These are phyloP conservation scores for Leptoclinus maculatus DNA, from an alignment of 2,797 vertebrate species.

Conservation along the genomic window DNA sequence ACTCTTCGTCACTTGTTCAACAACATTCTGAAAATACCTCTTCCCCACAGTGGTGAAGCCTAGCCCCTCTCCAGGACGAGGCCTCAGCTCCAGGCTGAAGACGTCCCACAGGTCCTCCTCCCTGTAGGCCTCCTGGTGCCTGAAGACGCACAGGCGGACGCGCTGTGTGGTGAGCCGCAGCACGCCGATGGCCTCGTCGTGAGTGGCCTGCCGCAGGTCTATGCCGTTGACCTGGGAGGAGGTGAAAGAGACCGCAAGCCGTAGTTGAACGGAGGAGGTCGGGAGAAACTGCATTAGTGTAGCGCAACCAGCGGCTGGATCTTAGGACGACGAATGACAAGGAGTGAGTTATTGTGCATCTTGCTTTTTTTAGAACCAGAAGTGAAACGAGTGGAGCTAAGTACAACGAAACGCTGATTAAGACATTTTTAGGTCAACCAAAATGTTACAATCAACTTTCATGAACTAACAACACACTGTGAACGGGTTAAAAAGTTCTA, in stretches of 20 bases:
- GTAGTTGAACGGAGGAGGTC: not conserved
- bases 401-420: too few species aligned
- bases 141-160: constrained; percentile 89
- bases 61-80: constrained; percentile 87
- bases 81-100: constrained; percentile 89
- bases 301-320: not conserved
- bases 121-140: constrained; percentile 89
- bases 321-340: not conserved
- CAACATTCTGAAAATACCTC: constrained; percentile 81
- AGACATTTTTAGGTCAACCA: too few species aligned
- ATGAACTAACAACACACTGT: not conserved
- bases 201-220: constrained; percentile 93
- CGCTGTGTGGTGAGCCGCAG: constrained; percentile 93
- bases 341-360: not conserved
- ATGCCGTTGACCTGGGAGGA: constrained; percentile 91
- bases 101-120: constrained; percentile 93
- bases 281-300: not conserved
- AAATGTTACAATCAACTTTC: too few species aligned
- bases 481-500: not conserved
- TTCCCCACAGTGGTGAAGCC: constrained; percentile 94
- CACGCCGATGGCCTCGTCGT: constrained; percentile 95
- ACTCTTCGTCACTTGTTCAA: not conserved
- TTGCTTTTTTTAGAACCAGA: too few species aligned
- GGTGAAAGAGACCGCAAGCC: not conserved
- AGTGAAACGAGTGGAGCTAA: too few species aligned